Evolutionary conservation across 1,140 invertebrate species (phyloP), one percentile per base, ranked within the genome.

Genomic region (Belonocnema kinseyi): DNA sequence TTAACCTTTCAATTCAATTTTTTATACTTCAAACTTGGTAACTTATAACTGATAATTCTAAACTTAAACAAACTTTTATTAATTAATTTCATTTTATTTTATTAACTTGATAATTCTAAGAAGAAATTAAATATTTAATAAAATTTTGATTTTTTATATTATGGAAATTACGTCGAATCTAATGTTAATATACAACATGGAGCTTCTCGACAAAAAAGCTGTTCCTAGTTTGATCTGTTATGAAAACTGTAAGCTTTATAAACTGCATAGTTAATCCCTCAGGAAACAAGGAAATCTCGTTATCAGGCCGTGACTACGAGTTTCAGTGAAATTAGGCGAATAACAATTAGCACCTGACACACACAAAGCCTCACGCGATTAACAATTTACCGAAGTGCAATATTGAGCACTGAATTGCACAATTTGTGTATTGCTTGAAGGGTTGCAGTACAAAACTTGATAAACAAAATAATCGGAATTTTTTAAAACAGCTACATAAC

Each of bases 161-260:
- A 46, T 11, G 40, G 0, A 46, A 46, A 46, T 46, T 6, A 46
- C 40, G 10, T 26, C 16, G 21, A 16, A 61, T 33, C 21, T 33
- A 11, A 66, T 66, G 11, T 66, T 66, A n/a, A 40, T 66, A 10
- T 4, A 16, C 33, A 33, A 40, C 12, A 33, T 66, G 26, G n/a
- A 66, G 16, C 26, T 66, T 40, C 7, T 11, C 40, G 46, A 66
- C 33, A 33, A 66, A 40, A 66, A 40, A 66, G 26, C 13, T 66
- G 46, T 66, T 66, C 8, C 21, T 21, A 33, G 61, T 66, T n/a
- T 16, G 58, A 52, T 75, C 33, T 50, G 46, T 52, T 66, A 12
- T 58, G 75, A 51, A 40, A 33, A 71, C 13, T 52, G 50, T 17
- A 66, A 40, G n/a, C 11, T 26, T 21, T 51, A 26, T 5, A 33